phyloP scores from a whole-genome alignment of 2,888 invertebrate species.

The Rhamnusium bicolor region DNA sequence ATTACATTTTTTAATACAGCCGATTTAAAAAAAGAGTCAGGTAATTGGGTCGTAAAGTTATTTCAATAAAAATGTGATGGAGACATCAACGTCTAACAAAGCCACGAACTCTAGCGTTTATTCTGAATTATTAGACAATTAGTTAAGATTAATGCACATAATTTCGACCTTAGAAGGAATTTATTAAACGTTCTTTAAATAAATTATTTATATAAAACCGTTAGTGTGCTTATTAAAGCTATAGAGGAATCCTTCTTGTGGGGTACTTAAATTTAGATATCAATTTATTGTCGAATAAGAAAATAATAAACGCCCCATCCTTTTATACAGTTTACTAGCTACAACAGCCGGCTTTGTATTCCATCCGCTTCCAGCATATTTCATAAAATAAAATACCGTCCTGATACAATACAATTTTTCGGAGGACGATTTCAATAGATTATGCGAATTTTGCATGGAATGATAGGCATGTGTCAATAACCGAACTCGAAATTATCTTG shows the following conservation, averaged over 20 bases:
- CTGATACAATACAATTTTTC: no score
- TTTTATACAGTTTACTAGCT: no score
- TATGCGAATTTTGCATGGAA: no score
- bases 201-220: conserved; percentile 55
- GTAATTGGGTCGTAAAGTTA: conserved; percentile 56
- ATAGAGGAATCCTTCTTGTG: background rate
- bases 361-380: no score
- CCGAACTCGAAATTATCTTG: no score
- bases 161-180: conserved; percentile 64
- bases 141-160: conserved; percentile 67
- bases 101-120: conserved; percentile 64
- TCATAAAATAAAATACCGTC: no score
- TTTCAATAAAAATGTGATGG: conserved; percentile 60
- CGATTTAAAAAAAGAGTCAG: background rate
- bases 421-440: no score
- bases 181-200: conserved; percentile 56
- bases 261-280: background rate
- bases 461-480: no score
- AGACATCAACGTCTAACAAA: conserved; percentile 65
- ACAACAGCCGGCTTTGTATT: no score
- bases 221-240: conserved; percentile 32
- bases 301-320: no score
- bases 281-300: background rate
- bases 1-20: background rate
- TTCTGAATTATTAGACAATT: conserved; percentile 68